These are phyloP conservation scores for Trimorus sp. DNA, from an alignment of 2,888 invertebrate species.

Conservation along the genomic window DNA sequence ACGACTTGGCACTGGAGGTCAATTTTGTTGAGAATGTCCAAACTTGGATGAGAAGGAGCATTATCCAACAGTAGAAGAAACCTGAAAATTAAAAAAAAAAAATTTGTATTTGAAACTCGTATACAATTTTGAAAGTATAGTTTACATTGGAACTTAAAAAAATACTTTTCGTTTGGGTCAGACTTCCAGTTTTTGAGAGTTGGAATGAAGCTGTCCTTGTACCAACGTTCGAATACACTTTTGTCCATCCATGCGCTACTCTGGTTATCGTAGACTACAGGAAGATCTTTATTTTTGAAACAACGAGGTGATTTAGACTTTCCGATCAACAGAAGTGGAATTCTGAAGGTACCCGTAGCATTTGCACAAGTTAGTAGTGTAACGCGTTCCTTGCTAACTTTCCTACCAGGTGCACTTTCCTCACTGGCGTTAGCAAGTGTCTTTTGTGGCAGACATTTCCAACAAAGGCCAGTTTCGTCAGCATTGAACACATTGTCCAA, in stretches of 20 bases:
- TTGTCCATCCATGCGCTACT: not conserved
- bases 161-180: not conserved
- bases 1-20: no score
- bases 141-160: not conserved
- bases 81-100: no score
- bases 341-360: not conserved
- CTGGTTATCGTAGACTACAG: not conserved
- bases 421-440: slow-evolving; percentile 61
- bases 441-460: slow-evolving; percentile 64
- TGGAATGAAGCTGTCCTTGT: not conserved
- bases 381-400: slow-evolving; percentile 64
- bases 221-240: not conserved
- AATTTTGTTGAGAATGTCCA: no score
- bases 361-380: slow-evolving; percentile 1
- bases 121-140: no score
- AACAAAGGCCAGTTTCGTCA: slow-evolving; percentile 67
- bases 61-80: not conserved
- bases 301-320: not conserved
- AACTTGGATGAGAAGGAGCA: no score
- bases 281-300: not conserved
- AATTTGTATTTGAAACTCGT: no score
- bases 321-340: not conserved
- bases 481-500: slow-evolving; percentile 67
- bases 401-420: slow-evolving; percentile 65
- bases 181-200: not conserved